Conservation (phyloP, 2,888 invertebrate genomes). For the Metacarcinus magister region DNA sequence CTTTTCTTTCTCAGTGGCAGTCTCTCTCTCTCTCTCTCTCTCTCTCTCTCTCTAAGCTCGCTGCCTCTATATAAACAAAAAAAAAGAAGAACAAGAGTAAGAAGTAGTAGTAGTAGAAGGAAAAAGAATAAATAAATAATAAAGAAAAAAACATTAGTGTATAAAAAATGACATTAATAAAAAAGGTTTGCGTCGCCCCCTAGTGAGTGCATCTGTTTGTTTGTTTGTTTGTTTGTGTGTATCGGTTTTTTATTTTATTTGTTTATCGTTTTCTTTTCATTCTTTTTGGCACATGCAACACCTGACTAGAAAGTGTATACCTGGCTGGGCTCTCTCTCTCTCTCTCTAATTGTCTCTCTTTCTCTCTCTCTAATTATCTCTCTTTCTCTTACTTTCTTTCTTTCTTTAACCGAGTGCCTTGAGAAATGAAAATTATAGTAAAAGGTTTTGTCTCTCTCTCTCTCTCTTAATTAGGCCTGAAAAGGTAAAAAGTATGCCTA, state of each 20-base stretch:
- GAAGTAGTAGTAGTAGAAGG: no score
- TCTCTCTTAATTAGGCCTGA: neutral
- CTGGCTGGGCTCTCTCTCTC: neutral
- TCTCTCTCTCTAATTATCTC: neutral
- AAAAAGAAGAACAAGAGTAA: no score
- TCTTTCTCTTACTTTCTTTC: neutral
- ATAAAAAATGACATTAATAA: no score
- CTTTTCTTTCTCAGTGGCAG: neutral
- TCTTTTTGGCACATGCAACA: neutral
- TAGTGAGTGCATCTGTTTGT: no score
- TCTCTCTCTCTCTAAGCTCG: neutral
- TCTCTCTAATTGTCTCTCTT: neutral
- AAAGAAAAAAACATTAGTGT: no score
- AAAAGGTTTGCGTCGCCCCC: no score
- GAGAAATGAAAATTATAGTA: neutral
- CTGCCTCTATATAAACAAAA: neutral
- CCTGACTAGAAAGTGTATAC: neutral
- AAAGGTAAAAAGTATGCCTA: no score
- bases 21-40: conserved; percentile 37
- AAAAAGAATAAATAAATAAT: neutral
- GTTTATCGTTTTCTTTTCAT: neutral
- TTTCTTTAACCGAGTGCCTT: neutral
- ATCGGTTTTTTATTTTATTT: neutral
- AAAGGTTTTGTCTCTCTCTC: neutral
- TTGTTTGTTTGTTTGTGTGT: no score